These are phyloP conservation scores for Collichthys lucidus DNA, from an alignment of 2,113 vertebrate genomes.

Conservation along the genomic window DNA sequence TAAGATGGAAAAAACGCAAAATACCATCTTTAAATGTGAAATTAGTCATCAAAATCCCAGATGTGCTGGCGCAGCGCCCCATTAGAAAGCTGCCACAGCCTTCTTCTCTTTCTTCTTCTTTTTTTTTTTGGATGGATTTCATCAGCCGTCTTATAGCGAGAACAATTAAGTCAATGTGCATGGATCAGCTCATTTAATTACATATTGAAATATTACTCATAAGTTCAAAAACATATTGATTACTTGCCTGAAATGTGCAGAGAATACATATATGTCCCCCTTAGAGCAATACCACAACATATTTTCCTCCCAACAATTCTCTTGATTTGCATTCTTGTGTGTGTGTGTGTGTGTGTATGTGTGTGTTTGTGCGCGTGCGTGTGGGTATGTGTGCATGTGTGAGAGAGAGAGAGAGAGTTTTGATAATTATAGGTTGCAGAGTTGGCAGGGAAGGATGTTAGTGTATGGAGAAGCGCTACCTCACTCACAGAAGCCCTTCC, in stretches of 20 bases:
- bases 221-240: constrained; percentile 71
- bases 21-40: constrained; percentile 45
- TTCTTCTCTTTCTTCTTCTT: constrained; percentile 1
- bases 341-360: constrained; percentile 25
- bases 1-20: constrained; percentile 25
- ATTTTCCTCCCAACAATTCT: constrained; percentile 60
- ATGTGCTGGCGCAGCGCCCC: constrained; percentile 52
- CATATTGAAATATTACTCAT: constrained; percentile 67
- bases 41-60: constrained; percentile 64
- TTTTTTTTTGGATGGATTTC: constrained; percentile 48
- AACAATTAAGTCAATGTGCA: constrained; percentile 58
- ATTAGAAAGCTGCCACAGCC: constrained; percentile 18
- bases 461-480: constrained; percentile 60
- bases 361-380: neutral
- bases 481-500: constrained; percentile 55
- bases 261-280: constrained; percentile 58
- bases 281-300: constrained; percentile 28
- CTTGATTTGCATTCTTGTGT: constrained; percentile 55
- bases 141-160: constrained; percentile 42
- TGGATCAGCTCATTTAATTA: constrained; percentile 71
- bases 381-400: neutral
- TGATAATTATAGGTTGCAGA: constrained; percentile 69
- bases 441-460: constrained; percentile 64
- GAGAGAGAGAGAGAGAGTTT: constrained; percentile 23
- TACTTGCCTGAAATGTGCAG: constrained; percentile 43